Conservation (phyloP, 2,888 invertebrate genomes). For the Lithophane leautieri region DNA sequence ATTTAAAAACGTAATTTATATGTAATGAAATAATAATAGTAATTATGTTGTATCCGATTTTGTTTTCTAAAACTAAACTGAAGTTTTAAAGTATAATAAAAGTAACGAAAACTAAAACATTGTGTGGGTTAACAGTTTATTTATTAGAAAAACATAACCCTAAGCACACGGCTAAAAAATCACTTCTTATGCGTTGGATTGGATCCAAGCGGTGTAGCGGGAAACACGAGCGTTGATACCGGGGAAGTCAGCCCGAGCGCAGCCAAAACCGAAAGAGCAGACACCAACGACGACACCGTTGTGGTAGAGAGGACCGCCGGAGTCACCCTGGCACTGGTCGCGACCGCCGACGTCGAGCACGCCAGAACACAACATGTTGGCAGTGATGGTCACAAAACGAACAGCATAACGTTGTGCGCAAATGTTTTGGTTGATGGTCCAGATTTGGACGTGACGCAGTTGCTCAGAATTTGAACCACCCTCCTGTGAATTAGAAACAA, state of each 20-base stretch:
- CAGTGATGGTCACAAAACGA: constrained; percentile 65
- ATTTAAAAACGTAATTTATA: too few relatives aligned
- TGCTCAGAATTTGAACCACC: constrained; percentile 61
- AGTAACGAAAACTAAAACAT: background rate
- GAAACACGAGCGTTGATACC: constrained; percentile 77
- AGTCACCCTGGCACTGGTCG: constrained; percentile 81
- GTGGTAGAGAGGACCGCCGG: constrained; percentile 81
- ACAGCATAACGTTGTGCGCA: constrained; percentile 67
- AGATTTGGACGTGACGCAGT: constrained; percentile 74
- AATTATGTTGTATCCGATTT: background rate
- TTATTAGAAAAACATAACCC: constrained; percentile 10
- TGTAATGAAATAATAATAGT: too few relatives aligned
- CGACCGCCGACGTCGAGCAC: constrained; percentile 76
- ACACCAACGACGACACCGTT: constrained; percentile 75
- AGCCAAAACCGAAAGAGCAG: constrained; percentile 71
- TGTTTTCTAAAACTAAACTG: background rate
- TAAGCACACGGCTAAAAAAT: too few relatives aligned
- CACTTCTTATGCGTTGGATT: constrained; percentile 67
- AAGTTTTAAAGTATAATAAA: background rate
- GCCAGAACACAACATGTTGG: constrained; percentile 70
- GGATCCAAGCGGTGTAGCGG: constrained; percentile 75
- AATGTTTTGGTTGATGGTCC: constrained; percentile 67
- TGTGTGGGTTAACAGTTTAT: background rate
- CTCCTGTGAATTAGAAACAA: constrained; percentile 21
- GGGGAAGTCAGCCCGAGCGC: constrained; percentile 69